Evolutionary conservation across 2,113 vertebrate genomes (phyloP), one percentile per base, ranked within the genome.

Genomic region (Eurystomus gularis): DNA sequence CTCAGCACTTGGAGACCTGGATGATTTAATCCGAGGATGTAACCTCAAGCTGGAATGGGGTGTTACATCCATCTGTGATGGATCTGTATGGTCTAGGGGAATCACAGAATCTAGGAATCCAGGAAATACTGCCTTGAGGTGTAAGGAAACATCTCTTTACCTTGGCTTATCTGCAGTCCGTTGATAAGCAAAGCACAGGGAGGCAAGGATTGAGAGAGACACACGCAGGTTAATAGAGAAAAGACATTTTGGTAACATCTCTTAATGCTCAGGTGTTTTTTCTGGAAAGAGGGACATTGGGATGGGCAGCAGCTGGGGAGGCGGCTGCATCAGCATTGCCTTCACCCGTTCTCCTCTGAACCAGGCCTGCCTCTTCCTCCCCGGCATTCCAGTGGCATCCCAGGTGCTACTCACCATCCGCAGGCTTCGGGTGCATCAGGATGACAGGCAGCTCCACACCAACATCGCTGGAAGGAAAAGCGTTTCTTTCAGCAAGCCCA

Each of bases 371-470:
- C 29, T 61, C 23, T 49, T 49, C 44, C 39, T 64, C 3, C 48
- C 0, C 23, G 2, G 6, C 2, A 6, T 64, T 39, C n/a, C 0
- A 0, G 46, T 26, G 28, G 37, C 18, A 18, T 24, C 66, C 72
- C 44, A 16, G 54, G 58, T 3, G 2, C 26, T 39, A 94, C 96
- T 97, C 29, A 98, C 98, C 16, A 16, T 99, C 98, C 14, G 88
- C 92, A n/a, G 99, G 99, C 94, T 99, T 99, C 10, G 98, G 98
- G 77, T 99, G 98, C 98, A 99, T 99, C 96, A 99, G 97, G 57
- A 97, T 97, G 82, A 99, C 54, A 2, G 99, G 99, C 88, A 99
- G 80, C 92, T 99, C 99, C 20, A 98, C 96, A 2, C 90, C 96
- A 8, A 99, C 98, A 24, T 99, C 98, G 4, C 98, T 99, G 96